Evolutionary conservation across 2,888 invertebrate genomes (phyloP).

Genomic region (Tenthredo distinguenda): DNA sequence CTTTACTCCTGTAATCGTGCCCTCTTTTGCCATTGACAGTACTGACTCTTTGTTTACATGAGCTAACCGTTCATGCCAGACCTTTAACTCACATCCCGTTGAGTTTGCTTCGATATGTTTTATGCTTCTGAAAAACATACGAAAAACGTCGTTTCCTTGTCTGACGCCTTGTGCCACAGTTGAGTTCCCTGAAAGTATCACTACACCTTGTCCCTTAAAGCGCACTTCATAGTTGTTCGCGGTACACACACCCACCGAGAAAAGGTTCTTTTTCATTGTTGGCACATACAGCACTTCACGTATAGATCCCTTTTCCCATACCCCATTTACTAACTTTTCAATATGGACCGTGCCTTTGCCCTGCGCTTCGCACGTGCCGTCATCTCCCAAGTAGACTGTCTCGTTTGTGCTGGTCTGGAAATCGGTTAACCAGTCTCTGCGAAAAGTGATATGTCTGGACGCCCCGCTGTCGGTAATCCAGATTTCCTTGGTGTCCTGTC

Average conservation of each 20-base stretch:
- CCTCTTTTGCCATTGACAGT: conserved; percentile 55
- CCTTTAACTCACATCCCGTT: conserved; percentile 38
- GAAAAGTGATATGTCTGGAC: conserved; percentile 60
- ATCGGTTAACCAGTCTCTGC: conserved; percentile 59
- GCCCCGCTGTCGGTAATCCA: conserved; percentile 63
- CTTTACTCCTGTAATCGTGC: conserved; percentile 53
- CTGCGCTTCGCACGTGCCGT: conserved; percentile 53
- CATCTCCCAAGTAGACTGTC: conserved; percentile 55
- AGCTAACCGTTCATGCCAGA: conserved; percentile 60
- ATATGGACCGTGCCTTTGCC: conserved; percentile 56
- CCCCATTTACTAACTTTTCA: conserved; percentile 56
- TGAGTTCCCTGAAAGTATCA: conserved; percentile 19
- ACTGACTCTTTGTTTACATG: conserved; percentile 59
- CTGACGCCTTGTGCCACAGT: conserved; percentile 53
- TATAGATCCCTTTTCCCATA: conserved; percentile 54
- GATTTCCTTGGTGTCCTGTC: conserved; percentile 52
- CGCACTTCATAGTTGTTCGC: conserved; percentile 54
- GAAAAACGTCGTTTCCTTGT: conserved; percentile 57
- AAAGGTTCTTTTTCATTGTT: conserved; percentile 60
- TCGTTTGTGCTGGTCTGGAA: conserved; percentile 49
- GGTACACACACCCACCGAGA: conserved; percentile 60
- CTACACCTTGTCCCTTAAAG: conserved; percentile 51
- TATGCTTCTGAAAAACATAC: conserved; percentile 54
- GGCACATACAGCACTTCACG: conserved; percentile 62
- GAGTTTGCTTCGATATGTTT: not conserved